Base-by-base conservation (phyloP, 2,888 invertebrate genomes). In the Ceraclea dissimilis region DNA sequence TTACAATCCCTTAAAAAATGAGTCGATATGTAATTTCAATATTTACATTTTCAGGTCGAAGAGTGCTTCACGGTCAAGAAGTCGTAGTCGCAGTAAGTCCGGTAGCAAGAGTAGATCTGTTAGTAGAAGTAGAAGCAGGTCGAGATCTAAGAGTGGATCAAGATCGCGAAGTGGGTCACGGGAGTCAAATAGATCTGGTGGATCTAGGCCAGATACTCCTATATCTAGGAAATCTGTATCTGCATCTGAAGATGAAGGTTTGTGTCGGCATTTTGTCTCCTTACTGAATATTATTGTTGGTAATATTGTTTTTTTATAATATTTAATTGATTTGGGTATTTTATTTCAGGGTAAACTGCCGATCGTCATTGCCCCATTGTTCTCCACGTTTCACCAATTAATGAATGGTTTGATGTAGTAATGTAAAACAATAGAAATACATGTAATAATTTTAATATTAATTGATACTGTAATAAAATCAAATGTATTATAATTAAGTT, bases 141-240 rank as follows among this genome's bases (percentile, higher is more conserved):
- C 71, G 2, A 59, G 68, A 2, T 78, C 78, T 16, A 66, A 73
- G 10, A 79, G 78, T 2, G 67, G 72, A 59, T 72, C 72, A 0
- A 65, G 67, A 58, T 71, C 71, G 2, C 62, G 65, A 26, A 68
- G 66, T 54, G 61, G 67, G 26, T 70, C 69, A 61, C 63, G 59
- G 55, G 59, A 69, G 70, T 59, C 66, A 17, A 69, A 70, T 2
- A 63, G 68, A 31, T 71, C 70, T 60, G 62, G 72, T 63, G 64
- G 76, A 66, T 76, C 77, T 1, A 67, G 77, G 39, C 75, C 76
- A 0, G 77, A 77, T 26, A 81, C 81, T 1, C 81, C 81, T 1
- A 79, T 78, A 16, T 80, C 81, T 2, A 72, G 81, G 52, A 82
- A 82, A 64, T 82, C 81, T 13, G 79, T 81, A 2, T 82, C 81